Conservation (phyloP, 2,113 vertebrate species). For the Hirundichthys speculiger region DNA sequence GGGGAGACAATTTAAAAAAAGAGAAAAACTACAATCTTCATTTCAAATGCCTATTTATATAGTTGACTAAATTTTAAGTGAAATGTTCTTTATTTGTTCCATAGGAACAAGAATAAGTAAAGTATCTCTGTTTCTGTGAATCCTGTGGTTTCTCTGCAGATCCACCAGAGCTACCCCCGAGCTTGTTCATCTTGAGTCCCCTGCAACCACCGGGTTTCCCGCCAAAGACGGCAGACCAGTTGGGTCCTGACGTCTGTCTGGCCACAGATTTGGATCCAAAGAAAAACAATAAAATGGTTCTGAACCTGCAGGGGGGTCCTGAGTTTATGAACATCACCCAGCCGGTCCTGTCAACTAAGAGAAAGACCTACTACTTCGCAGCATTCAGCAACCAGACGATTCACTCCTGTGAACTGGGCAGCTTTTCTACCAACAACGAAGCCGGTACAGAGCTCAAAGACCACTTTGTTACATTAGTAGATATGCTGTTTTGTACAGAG, state of each 20-base stretch:
- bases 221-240: fast-evolving
- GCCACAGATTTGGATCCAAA: constrained; percentile 41
- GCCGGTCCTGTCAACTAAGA: fast-evolving
- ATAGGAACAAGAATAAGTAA: no score
- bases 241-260: constrained; percentile 51
- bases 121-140: no score
- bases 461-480: background rate
- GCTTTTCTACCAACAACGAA: fast-evolving
- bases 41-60: no score
- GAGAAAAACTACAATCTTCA: no score
- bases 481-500: no score
- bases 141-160: background rate
- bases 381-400: constrained; percentile 16
- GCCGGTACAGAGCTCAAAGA: background rate
- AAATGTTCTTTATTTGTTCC: no score
- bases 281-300: fast-evolving
- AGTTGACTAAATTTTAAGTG: no score
- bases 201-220: fast-evolving
- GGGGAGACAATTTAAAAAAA: no score
- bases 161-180: background rate
- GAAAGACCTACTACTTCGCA: constrained; percentile 17
- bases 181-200: constrained; percentile 33
- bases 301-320: fast-evolving
- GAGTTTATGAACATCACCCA: fast-evolving
- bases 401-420: constrained; percentile 8